Conservation (phyloP, 2,113 vertebrate genomes). For the Chiloscyllium plagiosum region DNA sequence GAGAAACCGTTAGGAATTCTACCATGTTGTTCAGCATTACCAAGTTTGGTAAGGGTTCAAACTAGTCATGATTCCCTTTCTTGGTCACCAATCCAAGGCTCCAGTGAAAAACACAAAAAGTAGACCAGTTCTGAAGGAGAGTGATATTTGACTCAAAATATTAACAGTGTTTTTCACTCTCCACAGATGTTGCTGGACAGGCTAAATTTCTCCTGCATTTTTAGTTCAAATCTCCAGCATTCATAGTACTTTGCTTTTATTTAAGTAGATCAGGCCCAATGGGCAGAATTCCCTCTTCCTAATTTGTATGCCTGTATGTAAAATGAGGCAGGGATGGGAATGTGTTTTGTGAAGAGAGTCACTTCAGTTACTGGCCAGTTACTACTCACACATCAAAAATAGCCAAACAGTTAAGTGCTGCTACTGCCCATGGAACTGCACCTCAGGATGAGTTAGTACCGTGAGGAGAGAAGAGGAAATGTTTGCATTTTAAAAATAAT, state of each 20-base stretch:
- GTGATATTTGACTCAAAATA: too few relatives aligned
- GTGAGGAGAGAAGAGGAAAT: neutral
- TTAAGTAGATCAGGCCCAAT: too few relatives aligned
- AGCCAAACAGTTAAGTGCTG: neutral
- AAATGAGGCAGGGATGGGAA: neutral
- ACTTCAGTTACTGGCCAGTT: neutral
- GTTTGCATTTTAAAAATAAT: neutral
- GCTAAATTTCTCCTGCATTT: too few relatives aligned
- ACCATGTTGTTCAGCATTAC: neutral
- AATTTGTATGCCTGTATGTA: too few relatives aligned
- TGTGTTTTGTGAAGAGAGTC: neutral
- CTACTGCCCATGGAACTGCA: neutral
- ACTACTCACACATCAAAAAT: neutral
- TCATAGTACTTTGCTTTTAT: too few relatives aligned
- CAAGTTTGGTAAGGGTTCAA: neutral
- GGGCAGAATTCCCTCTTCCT: too few relatives aligned
- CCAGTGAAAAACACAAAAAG: neutral
- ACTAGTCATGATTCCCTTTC: neutral
- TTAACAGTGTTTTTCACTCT: too few relatives aligned
- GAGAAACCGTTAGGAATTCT: neutral
- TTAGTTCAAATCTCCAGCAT: too few relatives aligned
- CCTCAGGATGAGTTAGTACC: neutral
- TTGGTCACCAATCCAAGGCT: neutral
- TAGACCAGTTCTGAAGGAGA: too few relatives aligned
- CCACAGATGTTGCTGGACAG: too few relatives aligned